Percentiles rank a stretch among this genome's conserved stretches.
Evolutionary conservation across 2,888 invertebrate species (phyloP).

Genomic region (Ptilodon capucinus): DNA sequence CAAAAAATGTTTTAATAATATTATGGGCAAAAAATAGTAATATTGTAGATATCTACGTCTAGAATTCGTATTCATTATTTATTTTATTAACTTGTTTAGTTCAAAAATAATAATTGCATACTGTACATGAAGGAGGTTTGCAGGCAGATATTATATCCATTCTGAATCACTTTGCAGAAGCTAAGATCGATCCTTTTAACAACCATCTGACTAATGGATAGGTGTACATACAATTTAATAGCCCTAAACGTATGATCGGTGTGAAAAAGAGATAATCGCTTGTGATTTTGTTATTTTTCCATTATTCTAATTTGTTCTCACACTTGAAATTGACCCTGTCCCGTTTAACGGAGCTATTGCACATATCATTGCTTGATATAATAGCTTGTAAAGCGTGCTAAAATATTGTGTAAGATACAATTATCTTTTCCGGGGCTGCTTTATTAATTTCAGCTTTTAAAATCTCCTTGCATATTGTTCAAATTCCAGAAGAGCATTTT

Average conservation of each 20-base stretch:
- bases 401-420: conserved; percentile 37
- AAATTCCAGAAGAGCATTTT: too few relatives aligned
- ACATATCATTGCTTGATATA: conserved; percentile 32
- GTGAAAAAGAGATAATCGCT: conserved; percentile 41
- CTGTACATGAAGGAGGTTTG: too few relatives aligned
- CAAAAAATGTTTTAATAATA: too few relatives aligned
- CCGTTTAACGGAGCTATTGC: conserved; percentile 43
- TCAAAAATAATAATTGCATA: too few relatives aligned
- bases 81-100: too few relatives aligned
- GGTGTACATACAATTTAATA: background rate
- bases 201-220: background rate
- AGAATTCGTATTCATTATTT: too few relatives aligned
- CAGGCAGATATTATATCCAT: too few relatives aligned
- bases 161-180: conserved; percentile 19
- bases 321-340: conserved; percentile 67
- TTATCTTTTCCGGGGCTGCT: background rate
- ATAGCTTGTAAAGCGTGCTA: conserved; percentile 37
- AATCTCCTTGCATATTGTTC: background rate
- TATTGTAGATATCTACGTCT: too few relatives aligned
- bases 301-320: conserved; percentile 49
- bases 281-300: conserved; percentile 32
- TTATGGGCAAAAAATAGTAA: too few relatives aligned
- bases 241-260: conserved; percentile 15
- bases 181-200: background rate
- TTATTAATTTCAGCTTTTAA: background rate